A percentile compares a stretch with the other conserved stretches of the same genome.
These are phyloP conservation scores for Xenopus petersii DNA, from an alignment of 2,797 vertebrate genomes.

Conservation along the genomic window DNA sequence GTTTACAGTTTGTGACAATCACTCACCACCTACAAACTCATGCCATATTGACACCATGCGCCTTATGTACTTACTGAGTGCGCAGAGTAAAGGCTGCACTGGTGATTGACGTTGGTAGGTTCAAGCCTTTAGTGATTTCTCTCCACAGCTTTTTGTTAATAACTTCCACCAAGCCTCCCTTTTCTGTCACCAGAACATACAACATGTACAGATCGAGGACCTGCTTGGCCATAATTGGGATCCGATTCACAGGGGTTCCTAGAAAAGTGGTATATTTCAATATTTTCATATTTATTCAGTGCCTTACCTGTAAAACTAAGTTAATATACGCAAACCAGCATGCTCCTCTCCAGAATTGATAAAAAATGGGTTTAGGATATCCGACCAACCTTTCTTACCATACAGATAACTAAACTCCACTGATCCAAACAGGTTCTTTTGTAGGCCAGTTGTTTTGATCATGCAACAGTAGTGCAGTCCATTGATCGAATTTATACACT, in stretches of 20 bases:
- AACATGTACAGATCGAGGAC: constrained; percentile 95
- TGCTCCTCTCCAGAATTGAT: too few species aligned
- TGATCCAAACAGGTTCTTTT: too few species aligned
- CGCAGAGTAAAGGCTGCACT: constrained; percentile 96
- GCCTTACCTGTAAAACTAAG: too few species aligned
- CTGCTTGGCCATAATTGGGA: constrained; percentile 98
- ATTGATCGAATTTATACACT: too few species aligned
- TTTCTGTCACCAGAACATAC: constrained; percentile 93
- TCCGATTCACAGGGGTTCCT: constrained; percentile 95
- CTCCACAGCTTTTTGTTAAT: constrained; percentile 98
- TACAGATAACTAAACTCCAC: too few species aligned
- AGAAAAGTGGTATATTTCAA: not conserved
- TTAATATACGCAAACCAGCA: too few species aligned
- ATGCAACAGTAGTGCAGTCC: too few species aligned
- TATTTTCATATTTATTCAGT: too few species aligned
- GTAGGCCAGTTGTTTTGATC: too few species aligned
- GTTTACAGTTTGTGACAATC: not conserved
- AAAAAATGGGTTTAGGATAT: too few species aligned
- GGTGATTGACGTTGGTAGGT: constrained; percentile 96
- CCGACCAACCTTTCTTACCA: too few species aligned
- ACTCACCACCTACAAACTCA: too few species aligned
- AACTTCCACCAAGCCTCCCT: constrained; percentile 93
- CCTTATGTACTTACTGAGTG: constrained; percentile 81
- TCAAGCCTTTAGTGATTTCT: constrained; percentile 96
- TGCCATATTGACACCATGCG: not conserved